These are phyloP conservation scores for Dendrolimus houi DNA, from an alignment of 2,888 invertebrate genomes.

Conservation along the genomic window DNA sequence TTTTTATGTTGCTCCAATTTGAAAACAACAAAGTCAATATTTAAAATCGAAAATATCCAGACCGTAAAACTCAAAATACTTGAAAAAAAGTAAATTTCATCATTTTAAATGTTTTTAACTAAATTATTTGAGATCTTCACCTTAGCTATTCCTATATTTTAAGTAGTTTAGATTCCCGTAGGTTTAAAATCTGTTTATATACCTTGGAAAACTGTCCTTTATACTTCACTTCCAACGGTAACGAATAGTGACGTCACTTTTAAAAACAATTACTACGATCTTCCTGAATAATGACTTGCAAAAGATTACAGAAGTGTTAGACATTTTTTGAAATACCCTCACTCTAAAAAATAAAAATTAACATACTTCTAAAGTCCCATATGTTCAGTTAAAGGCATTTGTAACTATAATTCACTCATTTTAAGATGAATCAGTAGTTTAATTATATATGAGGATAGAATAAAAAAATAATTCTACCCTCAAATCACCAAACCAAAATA, in stretches of 20 bases:
- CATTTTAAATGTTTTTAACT: slow-evolving; percentile 36
- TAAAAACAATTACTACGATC: too few species aligned
- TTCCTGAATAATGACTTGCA: neutral
- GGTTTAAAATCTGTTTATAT: neutral
- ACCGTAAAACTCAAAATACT: neutral
- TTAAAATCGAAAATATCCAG: neutral
- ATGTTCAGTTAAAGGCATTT: too few species aligned
- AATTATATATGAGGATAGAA: too few species aligned
- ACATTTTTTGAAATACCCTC: neutral
- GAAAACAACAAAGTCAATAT: neutral
- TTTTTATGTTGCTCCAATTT: neutral
- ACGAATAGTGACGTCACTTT: too few species aligned
- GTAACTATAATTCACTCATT: too few species aligned
- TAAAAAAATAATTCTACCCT: too few species aligned
- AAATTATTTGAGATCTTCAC: slow-evolving; percentile 71
- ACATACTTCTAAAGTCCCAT: neutral
- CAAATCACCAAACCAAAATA: too few species aligned
- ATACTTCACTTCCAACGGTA: too few species aligned
- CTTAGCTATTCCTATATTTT: neutral
- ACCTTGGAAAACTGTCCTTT: too few species aligned
- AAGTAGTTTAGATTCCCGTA: neutral
- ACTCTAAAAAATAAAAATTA: neutral
- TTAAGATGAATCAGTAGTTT: too few species aligned
- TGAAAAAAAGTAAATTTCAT: slow-evolving; percentile 1
- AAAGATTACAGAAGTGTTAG: neutral